Evolutionary conservation across 2,888 invertebrate species (phyloP).

Genomic region (Papilio protenor): DNA sequence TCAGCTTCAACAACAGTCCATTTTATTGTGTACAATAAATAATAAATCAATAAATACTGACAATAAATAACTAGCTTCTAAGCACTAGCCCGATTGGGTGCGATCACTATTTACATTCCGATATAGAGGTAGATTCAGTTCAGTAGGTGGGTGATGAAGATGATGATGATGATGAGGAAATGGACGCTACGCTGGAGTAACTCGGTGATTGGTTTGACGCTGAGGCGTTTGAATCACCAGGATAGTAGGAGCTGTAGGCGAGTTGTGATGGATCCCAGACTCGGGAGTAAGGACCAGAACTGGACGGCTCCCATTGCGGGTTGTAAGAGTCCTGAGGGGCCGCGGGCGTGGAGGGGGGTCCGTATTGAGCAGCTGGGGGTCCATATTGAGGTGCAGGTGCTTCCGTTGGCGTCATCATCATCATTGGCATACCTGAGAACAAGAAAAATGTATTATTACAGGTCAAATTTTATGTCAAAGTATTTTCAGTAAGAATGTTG

Average conservation of each 20-base stretch:
- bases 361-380: slow-evolving; percentile 86
- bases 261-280: slow-evolving; percentile 89
- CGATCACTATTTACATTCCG: slow-evolving; percentile 50
- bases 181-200: slow-evolving; percentile 79
- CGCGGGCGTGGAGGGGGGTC: slow-evolving; percentile 80
- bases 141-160: slow-evolving; percentile 64
- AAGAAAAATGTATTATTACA: slow-evolving; percentile 40
- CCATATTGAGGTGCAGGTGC: slow-evolving; percentile 88
- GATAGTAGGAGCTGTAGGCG: slow-evolving; percentile 89
- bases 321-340: slow-evolving; percentile 89
- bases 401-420: slow-evolving; percentile 86
- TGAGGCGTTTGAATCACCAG: slow-evolving; percentile 84
- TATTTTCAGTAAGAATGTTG: background rate
- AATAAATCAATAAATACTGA: slow-evolving; percentile 73
- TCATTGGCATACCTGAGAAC: slow-evolving; percentile 88
- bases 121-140: slow-evolving; percentile 64
- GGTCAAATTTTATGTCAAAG: background rate
- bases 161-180: slow-evolving; percentile 69
- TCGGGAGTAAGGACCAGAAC: slow-evolving; percentile 90
- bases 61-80: slow-evolving; percentile 76
- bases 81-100: slow-evolving; percentile 70
- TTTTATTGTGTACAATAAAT: slow-evolving; percentile 81
- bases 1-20: slow-evolving; percentile 61
- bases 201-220: slow-evolving; percentile 83
- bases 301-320: slow-evolving; percentile 88